Conservation (phyloP, 2,888 invertebrate genomes). For the Lithosia quadra region DNA sequence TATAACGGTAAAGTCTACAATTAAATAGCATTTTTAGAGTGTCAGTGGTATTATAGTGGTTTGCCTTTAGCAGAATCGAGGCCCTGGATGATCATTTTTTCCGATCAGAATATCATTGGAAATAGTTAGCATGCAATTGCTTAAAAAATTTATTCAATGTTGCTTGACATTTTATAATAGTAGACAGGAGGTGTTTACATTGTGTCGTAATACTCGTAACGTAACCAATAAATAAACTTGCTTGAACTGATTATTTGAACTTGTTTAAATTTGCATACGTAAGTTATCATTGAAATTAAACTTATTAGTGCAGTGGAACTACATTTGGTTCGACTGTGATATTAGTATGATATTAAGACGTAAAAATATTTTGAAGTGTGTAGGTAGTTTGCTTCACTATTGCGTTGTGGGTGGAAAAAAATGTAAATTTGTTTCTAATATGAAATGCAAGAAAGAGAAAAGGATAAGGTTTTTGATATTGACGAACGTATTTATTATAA, state of each 20-base stretch:
- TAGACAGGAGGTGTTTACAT: not conserved
- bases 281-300: not conserved
- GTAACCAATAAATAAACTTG: not conserved
- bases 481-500: not conserved
- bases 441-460: not conserved
- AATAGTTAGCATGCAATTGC: too few relatives aligned
- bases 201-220: constrained; percentile 8
- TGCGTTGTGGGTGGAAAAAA: not conserved
- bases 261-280: constrained; percentile 2
- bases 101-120: too few relatives aligned
- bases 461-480: not conserved
- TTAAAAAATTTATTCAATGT: too few relatives aligned
- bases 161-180: constrained; percentile 13
- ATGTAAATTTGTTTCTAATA: not conserved
- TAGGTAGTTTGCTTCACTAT: not conserved
- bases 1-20: too few relatives aligned
- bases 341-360: not conserved
- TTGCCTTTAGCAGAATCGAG: too few relatives aligned
- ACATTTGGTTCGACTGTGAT: too few relatives aligned
- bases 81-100: too few relatives aligned
- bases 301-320: too few relatives aligned
- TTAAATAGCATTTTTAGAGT: too few relatives aligned
- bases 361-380: not conserved
- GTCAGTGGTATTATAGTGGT: too few relatives aligned
- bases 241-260: not conserved